Base-by-base conservation (phyloP, 2,797 vertebrate genomes). In the Dendrocincla fuliginosa region DNA sequence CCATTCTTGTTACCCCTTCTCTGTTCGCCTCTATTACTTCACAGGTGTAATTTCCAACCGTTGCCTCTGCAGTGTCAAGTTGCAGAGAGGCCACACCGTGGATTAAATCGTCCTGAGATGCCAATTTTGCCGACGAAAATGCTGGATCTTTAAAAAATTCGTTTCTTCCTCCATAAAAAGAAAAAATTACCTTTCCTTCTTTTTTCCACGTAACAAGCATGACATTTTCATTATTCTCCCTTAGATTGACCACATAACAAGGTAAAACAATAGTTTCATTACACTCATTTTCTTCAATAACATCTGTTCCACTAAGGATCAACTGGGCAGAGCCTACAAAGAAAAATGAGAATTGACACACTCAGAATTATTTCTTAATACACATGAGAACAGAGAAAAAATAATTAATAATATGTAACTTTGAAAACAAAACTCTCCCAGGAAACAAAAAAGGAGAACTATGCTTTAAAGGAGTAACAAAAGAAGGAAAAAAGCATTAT, bases 281-380 rank as follows among this genome's bases (percentile, higher is more conserved):
- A 86, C 97, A 98, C 50, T 19, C 4, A 20, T 78, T 96, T 57
- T 22, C 84, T 93, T 96, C 96, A 91, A 97, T 53, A 49, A 80
- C 13, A 19, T 35, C 68, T n/a, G 68, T 13, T 17, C 14, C 32
- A 28, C 16, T 42, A 77, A 98, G 69, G 9, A 4, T 14, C 89
- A 98, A 70, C 74, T 98, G 97, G 61, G 97, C 96, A 83, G 97
- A 98, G 95, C 98, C 98, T 98, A 61, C 11, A 84, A 93, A 69
- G 84, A 60, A 93, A 97, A 97, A 94, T 18, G 2, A 94, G 76
- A 97, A 95, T 42, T 11, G 67, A 84, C 67, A 94, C 12, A 63
- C 46, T 96, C 65, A 96, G 79, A 91, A 91, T 91, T 88, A 56
- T 71, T 90, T 71, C 69, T 91, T 76, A 61, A 70, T 18, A 69